Percentiles rank a stretch among this genome's conserved stretches.
These are phyloP conservation scores for Apotomis capreana DNA, from an alignment of 2,888 invertebrate species.

Conservation along the genomic window DNA sequence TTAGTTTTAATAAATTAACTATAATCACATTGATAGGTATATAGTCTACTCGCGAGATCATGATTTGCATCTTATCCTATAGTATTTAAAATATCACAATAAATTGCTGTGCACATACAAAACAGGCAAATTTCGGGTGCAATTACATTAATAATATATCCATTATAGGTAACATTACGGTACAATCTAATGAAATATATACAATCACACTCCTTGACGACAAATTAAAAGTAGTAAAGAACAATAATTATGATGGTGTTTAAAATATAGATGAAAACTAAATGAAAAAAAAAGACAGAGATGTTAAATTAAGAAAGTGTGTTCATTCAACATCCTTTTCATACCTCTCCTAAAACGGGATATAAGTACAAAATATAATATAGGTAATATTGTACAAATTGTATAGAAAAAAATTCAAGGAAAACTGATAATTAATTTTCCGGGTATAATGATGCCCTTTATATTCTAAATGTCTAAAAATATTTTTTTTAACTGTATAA, in stretches of 20 bases:
- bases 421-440: neutral
- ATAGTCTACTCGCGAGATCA: constrained; percentile 76
- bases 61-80: constrained; percentile 79
- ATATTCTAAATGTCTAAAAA: too few relatives aligned
- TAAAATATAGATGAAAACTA: neutral
- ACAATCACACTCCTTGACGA: constrained; percentile 48
- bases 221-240: constrained; percentile 6
- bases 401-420: neutral
- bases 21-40: constrained; percentile 77
- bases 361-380: neutral
- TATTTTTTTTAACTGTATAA: too few relatives aligned
- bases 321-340: neutral
- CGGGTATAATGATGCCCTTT: too few relatives aligned
- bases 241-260: neutral
- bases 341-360: neutral
- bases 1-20: constrained; percentile 65
- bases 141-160: constrained; percentile 73
- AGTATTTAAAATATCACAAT: constrained; percentile 84
- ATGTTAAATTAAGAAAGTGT: neutral
- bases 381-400: neutral
- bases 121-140: constrained; percentile 84
- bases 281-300: neutral
- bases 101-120: constrained; percentile 84
- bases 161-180: constrained; percentile 66
- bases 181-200: constrained; percentile 67